Base-by-base conservation (phyloP, 2,888 invertebrate genomes). In the Heteromurus nitidus region DNA sequence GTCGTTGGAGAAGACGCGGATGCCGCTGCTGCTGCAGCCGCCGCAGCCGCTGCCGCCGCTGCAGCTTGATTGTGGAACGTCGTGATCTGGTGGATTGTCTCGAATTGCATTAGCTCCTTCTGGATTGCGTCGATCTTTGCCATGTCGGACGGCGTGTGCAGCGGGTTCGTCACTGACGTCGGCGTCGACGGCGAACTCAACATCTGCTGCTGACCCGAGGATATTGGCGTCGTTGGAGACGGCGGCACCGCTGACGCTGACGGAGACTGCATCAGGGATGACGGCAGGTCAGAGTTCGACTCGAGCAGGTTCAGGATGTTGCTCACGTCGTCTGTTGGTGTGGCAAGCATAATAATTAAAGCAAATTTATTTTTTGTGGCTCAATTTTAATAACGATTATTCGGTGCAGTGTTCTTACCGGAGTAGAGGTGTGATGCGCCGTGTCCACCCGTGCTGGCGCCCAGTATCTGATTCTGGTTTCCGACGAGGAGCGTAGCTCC, bases 71-170 rank as follows among this genome's bases (percentile, higher is more conserved):
- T 70, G 55, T 69, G 69, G 26, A 77, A 28, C 53, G 70, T 67
- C 30, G 80, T 82, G 73, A 91, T 92, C 31, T 75, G 75, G 18
- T 75, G 75, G 75, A 89, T 90, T 81, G 92, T 92, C 89, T 95
- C 95, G 88, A 93, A 94, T 88, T 93, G 94, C 96, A 97, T 97
- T 88, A 98, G 91, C 88, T 95, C 95, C 89, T 95, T 94, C 88
- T 96, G 95, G 88, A 98, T 98, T 62, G 94, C 95, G 88, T 94
- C 95, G 84, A 97, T 97, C 83, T 95, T 95, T 90, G 93, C 93
- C 89, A 94, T 94, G 88, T 95, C 95, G 88, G 92, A 93, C 88
- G 92, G 90, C 74, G 90, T 91, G 89, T 75, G 75, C 22, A n/a
- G 60, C 42, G 36, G 68, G 26, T 13, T 18, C 20, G n/a, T 16